Conservation (phyloP, 64 coral and sea anemone genomes). For the Cladopsammia gracilis region DNA sequence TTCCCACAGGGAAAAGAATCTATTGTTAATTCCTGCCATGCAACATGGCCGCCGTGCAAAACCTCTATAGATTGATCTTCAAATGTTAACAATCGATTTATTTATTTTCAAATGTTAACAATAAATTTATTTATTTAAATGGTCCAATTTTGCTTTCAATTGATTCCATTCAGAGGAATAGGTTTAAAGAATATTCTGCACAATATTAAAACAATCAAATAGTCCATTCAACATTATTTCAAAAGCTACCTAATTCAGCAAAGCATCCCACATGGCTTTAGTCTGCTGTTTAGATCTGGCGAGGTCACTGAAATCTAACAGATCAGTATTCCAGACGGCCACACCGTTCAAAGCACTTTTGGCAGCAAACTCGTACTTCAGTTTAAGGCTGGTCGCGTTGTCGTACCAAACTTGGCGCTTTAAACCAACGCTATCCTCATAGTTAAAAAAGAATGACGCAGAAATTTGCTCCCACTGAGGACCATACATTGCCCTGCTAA, state of each 20-base stretch:
- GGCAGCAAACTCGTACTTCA: conserved; percentile 73
- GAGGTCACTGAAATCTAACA: conserved; percentile 84
- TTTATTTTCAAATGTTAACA: no score
- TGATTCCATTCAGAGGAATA: no score
- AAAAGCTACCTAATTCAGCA: background rate
- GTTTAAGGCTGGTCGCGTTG: conserved; percentile 60
- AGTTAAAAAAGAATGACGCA: conserved; percentile 82
- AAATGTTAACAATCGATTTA: no score
- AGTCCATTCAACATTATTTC: no score
- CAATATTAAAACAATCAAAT: no score
- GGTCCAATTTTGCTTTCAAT: no score
- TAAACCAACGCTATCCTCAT: conserved; percentile 68
- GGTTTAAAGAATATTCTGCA: no score
- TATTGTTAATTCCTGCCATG: no score
- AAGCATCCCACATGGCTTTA: conserved; percentile 78
- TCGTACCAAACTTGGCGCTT: conserved; percentile 92
- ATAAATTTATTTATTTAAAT: no score
- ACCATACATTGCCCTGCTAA: conserved; percentile 63
- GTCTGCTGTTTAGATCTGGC: conserved; percentile 61
- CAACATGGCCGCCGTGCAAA: no score
- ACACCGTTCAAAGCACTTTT: conserved; percentile 69
- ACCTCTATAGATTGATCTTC: no score
- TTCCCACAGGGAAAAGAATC: no score
- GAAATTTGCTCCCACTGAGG: conserved; percentile 71
- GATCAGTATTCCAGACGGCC: conserved; percentile 89